Evolutionary conservation across 2,113 vertebrate genomes (phyloP).

Genomic region (Phalacrocorax pelagicus): DNA sequence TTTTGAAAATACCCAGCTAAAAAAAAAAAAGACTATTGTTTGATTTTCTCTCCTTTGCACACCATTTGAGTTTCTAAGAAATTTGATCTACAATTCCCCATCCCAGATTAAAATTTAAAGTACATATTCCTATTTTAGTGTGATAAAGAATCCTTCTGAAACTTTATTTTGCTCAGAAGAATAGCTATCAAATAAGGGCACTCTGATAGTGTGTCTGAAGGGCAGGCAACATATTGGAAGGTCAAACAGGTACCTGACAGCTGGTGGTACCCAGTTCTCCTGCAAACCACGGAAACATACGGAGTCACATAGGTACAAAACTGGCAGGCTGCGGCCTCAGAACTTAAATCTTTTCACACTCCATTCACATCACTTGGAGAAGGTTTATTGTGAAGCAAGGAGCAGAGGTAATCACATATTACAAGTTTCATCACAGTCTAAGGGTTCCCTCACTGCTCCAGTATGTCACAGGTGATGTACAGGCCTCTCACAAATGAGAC

Average conservation of each 20-base stretch:
- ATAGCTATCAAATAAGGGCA: rapidly evolving
- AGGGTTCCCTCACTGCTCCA: neutral
- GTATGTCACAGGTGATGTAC: neutral
- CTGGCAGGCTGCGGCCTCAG: neutral
- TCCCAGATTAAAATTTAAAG: neutral
- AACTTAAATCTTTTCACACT: neutral
- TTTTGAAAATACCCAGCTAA: neutral
- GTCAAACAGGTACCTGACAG: neutral
- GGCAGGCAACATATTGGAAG: neutral
- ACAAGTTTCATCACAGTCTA: neutral
- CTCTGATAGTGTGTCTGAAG: rapidly evolving
- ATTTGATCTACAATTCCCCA: neutral
- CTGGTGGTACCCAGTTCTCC: neutral
- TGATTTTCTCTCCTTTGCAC: neutral
- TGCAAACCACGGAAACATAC: neutral
- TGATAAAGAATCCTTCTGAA: neutral
- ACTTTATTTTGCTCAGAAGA: neutral
- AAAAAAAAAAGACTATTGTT: neutral
- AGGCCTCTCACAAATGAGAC: neutral
- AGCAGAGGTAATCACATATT: neutral
- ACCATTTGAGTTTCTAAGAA: neutral
- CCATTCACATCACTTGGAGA: neutral
- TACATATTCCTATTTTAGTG: neutral
- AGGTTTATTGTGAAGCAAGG: neutral
- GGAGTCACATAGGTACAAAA: neutral